Evolutionary conservation across 2,797 vertebrate species (phyloP), one percentile per base, ranked within the genome.

Genomic region (Euphonia xanthogaster): DNA sequence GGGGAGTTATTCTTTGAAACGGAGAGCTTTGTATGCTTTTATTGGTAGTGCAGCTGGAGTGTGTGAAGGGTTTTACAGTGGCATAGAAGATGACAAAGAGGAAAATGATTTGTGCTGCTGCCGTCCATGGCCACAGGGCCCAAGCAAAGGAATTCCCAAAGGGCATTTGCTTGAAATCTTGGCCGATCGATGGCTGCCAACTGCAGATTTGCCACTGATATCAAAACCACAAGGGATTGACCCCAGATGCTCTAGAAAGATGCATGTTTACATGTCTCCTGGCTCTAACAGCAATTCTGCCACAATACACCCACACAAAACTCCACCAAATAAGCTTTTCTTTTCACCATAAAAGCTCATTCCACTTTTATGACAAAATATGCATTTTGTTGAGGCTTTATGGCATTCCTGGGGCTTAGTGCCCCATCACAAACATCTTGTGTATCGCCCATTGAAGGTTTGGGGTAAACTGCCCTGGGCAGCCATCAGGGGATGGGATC

Each of bases 401-500:
- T 3, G 14, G 58, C 48, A 45, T 33, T 51, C 23, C 60, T 4
- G 1, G 71, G 35, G 9, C 24, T 65, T 22, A n/a, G 6, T 72
- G 28, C 9, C 37, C 10, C 10, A 19, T 7, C 35, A 68, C 58
- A 65, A 76, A 66, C 37, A 72, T 8, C 45, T 33, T 6, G 0
- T 1, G 0, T 14, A 4, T 12, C 62, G 33, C 14, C 31, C 10
- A 0, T 14, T 48, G 50, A n/a, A 33, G n/a, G 39, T 35, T 70
- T 0, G 2, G 39, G 15, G 22, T 70, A 37, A 71, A 40, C 16
- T n/a, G 21, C 37, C 62, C 28, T 20, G 23, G 39, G 72, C 55
- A 86, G 24, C 42, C 47, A 19, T 4, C 31, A 3, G 0, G 1
- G 57, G 37, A 39, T 39, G 37, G 58, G 23, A 33, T 70, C 76